phyloP scores from a whole-genome alignment of 2,797 vertebrate species.

The Phalanger gymnotis region DNA sequence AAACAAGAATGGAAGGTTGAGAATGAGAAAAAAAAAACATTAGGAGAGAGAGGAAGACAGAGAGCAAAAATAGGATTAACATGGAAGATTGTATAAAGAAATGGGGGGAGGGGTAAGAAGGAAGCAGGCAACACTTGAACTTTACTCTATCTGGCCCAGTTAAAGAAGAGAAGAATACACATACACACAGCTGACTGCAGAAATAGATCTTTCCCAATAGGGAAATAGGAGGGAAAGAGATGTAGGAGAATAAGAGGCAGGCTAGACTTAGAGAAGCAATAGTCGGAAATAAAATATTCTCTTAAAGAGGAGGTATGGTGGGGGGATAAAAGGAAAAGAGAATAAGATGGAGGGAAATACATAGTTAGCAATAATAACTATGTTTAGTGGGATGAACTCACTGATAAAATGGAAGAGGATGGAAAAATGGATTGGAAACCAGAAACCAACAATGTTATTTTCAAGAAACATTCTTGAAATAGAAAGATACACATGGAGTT shows the following conservation, averaged over 20 bases:
- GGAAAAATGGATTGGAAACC: neutral
- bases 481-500: neutral
- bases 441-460: neutral
- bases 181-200: neutral
- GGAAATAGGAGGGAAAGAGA: neutral
- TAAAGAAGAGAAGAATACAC: neutral
- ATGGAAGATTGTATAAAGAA: conserved; percentile 8
- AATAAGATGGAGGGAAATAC: neutral
- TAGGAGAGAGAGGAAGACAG: conserved; percentile 9
- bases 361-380: conserved; percentile 24
- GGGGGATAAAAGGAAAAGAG: neutral
- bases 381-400: neutral
- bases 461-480: neutral
- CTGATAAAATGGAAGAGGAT: neutral
- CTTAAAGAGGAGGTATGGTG: neutral
- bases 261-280: neutral
- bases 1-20: neutral
- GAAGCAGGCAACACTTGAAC: neutral
- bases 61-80: neutral
- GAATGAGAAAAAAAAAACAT: neutral
- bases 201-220: neutral
- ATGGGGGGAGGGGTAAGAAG: neutral
- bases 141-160: neutral
- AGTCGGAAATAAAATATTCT: neutral
- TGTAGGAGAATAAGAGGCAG: neutral